Evolutionary conservation across 2,113 vertebrate species (phyloP), one percentile per base, ranked within the genome.

Genomic region (Cyprinodon tularosa): DNA sequence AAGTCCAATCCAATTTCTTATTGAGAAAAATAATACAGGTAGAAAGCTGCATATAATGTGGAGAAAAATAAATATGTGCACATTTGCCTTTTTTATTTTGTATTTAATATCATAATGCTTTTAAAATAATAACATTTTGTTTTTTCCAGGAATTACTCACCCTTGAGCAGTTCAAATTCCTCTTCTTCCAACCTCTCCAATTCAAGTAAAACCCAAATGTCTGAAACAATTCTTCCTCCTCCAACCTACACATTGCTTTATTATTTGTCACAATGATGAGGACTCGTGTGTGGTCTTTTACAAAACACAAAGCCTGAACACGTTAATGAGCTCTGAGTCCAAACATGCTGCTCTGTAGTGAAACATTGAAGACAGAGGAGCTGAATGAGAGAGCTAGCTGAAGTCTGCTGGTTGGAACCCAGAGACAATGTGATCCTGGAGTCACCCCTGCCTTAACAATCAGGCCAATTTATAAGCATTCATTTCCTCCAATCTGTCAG

Each of bases 391-490:
- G 65, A 85, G 81, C 70, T 3, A 85, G 81, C 70, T 3, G 69
- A 72, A 70, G 68, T 71, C 42, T 38, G 78, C 69, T 48, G 75
- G 71, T 62, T 73, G 72, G 85, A 90, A 82, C 83, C 60, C 53
- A n/a, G 45, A 62, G 74, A 65, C 44, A 12, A 0, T 66, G 12
- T 60, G 63, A 79, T 77, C 71, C 86, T 37, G 15, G 76, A 83
- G 80, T 74, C 67, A 17, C 80, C 74, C 74, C 84, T 1, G 38
- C 77, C 45, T 84, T 69, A 39, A 85, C 85, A 17, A 84, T 44
- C 83, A 84, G 88, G 86, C 86, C 88, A 91, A 89, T 90, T 89
- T 93, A 84, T 69, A 86, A 86, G 76, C 74, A 7, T 84, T 90
- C 77, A 84, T 91, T 92, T 88, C 79, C 86, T 88, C 74, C 80